phyloP scores from a whole-genome alignment of 30 jellyfish, hydroid and myxozoan species.

The Clytia hemisphaerica region DNA sequence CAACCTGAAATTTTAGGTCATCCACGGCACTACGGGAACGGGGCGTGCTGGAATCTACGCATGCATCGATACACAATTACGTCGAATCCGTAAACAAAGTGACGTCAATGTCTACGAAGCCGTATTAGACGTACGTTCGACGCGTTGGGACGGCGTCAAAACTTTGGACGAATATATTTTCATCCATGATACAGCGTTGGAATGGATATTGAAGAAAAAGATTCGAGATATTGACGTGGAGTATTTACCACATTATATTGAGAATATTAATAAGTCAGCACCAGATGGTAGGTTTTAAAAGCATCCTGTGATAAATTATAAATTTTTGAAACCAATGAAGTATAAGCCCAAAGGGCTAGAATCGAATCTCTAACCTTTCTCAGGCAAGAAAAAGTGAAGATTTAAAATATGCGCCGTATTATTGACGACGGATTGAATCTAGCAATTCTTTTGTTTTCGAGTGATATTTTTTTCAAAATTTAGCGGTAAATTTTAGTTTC shows the following conservation, averaged over 20 bases:
- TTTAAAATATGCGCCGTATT: too few species aligned
- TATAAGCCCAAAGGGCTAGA: too few species aligned
- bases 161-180: constrained; percentile 60
- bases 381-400: too few species aligned
- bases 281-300: too few species aligned
- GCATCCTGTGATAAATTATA: too few species aligned
- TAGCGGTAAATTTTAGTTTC: too few species aligned
- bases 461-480: too few species aligned
- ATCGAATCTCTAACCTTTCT: too few species aligned
- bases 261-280: constrained; percentile 7
- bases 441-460: too few species aligned
- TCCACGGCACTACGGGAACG: constrained; percentile 64
- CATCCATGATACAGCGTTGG: constrained; percentile 69
- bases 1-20: too few species aligned
- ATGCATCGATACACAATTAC: constrained; percentile 44
- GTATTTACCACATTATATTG: constrained; percentile 25
- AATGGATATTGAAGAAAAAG: constrained; percentile 20
- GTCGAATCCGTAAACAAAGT: constrained; percentile 41
- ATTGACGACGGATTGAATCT: too few species aligned
- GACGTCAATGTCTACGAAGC: constrained; percentile 46
- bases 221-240: constrained; percentile 26
- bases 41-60: constrained; percentile 68
- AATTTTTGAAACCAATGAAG: too few species aligned
- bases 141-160: constrained; percentile 38
- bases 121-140: constrained; percentile 31